Percentiles rank a stretch among this genome's conserved stretches.
phyloP scores from a whole-genome alignment of 2,888 invertebrate species.

The Amphipoea oculea region DNA sequence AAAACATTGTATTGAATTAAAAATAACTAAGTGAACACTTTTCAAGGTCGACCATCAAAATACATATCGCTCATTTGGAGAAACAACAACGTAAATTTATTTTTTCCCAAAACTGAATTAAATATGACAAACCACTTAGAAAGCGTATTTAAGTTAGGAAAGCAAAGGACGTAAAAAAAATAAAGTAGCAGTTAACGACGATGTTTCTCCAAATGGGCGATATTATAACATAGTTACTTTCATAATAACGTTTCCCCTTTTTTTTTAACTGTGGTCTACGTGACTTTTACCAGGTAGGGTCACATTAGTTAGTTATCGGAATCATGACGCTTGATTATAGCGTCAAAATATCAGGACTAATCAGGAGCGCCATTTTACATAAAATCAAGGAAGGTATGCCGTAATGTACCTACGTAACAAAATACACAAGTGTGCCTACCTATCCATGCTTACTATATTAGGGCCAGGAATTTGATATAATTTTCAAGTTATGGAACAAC shows the following conservation, averaged over 20 bases:
- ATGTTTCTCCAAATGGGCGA: too few species aligned
- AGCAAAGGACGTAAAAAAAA: too few species aligned
- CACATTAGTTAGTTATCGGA: not conserved
- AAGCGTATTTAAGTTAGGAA: too few species aligned
- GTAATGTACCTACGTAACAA: not conserved
- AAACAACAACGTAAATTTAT: too few species aligned
- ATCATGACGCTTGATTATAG: too few species aligned
- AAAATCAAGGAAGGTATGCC: not conserved
- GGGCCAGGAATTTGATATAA: not conserved
- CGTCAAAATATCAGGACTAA: not conserved
- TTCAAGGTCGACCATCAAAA: not conserved
- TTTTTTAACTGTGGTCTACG: conserved; percentile 4
- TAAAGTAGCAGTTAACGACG: too few species aligned
- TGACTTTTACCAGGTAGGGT: conserved; percentile 14
- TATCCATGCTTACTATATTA: not conserved
- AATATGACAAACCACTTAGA: too few species aligned
- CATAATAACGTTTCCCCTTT: not conserved
- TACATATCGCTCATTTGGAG: too few species aligned
- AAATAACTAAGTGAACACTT: not conserved
- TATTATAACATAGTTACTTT: not conserved
- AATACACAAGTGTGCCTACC: not conserved
- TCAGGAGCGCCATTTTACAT: not conserved
- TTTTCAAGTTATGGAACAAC: not conserved
- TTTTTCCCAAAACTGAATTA: too few species aligned
- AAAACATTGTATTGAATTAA: not conserved